Evolutionary conservation across 2,888 invertebrate genomes (phyloP).

Genomic region (Clunio marinus): DNA sequence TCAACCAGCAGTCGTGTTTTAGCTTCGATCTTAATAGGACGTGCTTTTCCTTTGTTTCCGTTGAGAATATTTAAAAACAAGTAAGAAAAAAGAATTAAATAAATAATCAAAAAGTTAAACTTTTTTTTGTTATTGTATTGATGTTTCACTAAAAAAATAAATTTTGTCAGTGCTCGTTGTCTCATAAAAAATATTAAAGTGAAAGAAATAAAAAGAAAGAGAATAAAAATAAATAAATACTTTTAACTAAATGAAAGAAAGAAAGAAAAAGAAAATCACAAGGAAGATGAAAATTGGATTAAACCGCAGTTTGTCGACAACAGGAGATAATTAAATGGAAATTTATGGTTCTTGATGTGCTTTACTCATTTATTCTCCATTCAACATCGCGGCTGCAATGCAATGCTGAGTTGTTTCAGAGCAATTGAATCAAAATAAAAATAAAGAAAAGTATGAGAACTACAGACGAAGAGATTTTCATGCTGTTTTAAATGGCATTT

Average conservation of each 20-base stretch:
- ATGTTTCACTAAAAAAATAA: background rate
- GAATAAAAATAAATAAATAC: slow-evolving; percentile 26
- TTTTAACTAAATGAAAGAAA: slow-evolving; percentile 23
- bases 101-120: slow-evolving; percentile 13
- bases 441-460: background rate
- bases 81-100: background rate
- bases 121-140: slow-evolving; percentile 32
- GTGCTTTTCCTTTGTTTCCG: slow-evolving; percentile 27
- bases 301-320: slow-evolving; percentile 35
- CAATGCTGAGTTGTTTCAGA: slow-evolving; percentile 9
- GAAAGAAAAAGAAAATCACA: background rate
- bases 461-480: background rate
- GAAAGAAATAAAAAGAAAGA: background rate
- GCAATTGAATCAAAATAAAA: slow-evolving; percentile 24
- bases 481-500: background rate
- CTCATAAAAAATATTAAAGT: background rate
- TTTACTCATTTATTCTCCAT: background rate
- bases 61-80: slow-evolving; percentile 9
- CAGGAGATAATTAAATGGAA: slow-evolving; percentile 39
- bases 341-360: slow-evolving; percentile 33
- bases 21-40: background rate
- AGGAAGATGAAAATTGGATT: slow-evolving; percentile 29
- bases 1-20: slow-evolving; percentile 2
- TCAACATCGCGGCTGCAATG: background rate
- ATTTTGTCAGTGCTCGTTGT: background rate